Evolutionary conservation across 2,113 vertebrate species (phyloP), one percentile per base, ranked within the genome.

Genomic region (Damaliscus lunatus): DNA sequence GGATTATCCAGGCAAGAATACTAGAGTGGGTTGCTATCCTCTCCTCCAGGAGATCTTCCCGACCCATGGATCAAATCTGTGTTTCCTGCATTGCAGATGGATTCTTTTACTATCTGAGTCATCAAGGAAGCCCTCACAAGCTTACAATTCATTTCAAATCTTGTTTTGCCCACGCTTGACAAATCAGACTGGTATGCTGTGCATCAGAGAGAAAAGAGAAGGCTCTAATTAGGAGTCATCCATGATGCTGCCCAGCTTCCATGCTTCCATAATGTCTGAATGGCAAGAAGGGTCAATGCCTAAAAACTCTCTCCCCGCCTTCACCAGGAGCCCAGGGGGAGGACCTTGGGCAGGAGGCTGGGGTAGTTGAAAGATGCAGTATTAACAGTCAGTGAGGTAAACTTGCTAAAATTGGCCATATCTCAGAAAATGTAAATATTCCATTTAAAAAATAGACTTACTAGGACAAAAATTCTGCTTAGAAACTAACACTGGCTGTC

Each of bases 341-440:
- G 81, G 50, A 62, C 7, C 11, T 80, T 16, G 27, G 46, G 36
- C 25, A 48, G 46, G 87, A 50, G 82, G 29, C 13, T 10, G 50
- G 59, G 33, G 1, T 74, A n/a, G 21, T 21, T 78, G 53, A 90
- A 91, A 89, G 62, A 62, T 40, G 15, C 52, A 29, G 1, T 43
- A 27, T 53, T 64, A 60, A 48, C n/a, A 78, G 16, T 43, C 48
- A 88, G 52, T 31, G 91, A 94, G 15, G 19, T 78, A 88, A 81
- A 77, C 29, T 27, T 16, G 21, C 36, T 52, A 50, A 60, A 62
- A 90, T 7, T 13, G 36, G 25, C 67, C 36, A n/a, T 21, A 13
- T 84, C 94, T 94, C 64, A 91, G 85, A 90, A 91, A 88, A 96
- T 31, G 74, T 36, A 94, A 97, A 59, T 29, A 36, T 78, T 43